Evolutionary conservation across 2,888 invertebrate genomes (phyloP), one percentile per base, ranked within the genome.

Genomic region (Acanthosoma haemorrhoidale): DNA sequence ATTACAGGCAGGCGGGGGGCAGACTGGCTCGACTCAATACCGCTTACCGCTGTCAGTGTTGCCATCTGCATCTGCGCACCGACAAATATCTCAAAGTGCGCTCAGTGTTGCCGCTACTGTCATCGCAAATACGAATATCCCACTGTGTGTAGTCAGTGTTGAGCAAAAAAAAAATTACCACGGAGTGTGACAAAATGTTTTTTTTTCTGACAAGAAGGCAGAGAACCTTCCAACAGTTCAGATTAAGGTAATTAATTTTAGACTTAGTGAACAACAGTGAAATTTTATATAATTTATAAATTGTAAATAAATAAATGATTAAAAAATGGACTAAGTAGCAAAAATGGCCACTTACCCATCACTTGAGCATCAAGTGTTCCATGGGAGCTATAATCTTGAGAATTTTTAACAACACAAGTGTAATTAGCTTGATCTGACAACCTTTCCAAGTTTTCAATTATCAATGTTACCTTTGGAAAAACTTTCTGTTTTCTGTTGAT

Each of bases 401-500:
- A 88, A 81, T 95, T 95, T 79, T 91, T 90, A 25, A 94, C 96
- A 29, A 94, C 93, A 80, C 96, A 96, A 0, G 92, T 93, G 82
- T 96, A 97, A 0, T 91, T 90, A 8, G 96, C 96, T 79, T 95
- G 94, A 81, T 97, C 96, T 73, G 92, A 91, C 77, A 87, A 86
- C 60, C 94, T 86, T 81, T 96, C 94, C 6, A 96, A 94, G 79
- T 95, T 94, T 81, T 94, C 92, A 77, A 96, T 95, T 75, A 94
- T 92, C 4, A 97, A 85, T 0, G 94, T 94, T 74, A 96, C 96
- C 79, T 96, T 95, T 70, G 90, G 89, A 82, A 92, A 94, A 67
- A 95, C 93, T 77, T 92, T 93, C 80, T 96, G 96, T 77, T 96
- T 92, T 77, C 96, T 88, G 82, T 95, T 96, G 82, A 94, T 94